These are phyloP conservation scores for Macrochelys suwanniensis DNA, from an alignment of 2,797 vertebrate species.

Conservation along the genomic window DNA sequence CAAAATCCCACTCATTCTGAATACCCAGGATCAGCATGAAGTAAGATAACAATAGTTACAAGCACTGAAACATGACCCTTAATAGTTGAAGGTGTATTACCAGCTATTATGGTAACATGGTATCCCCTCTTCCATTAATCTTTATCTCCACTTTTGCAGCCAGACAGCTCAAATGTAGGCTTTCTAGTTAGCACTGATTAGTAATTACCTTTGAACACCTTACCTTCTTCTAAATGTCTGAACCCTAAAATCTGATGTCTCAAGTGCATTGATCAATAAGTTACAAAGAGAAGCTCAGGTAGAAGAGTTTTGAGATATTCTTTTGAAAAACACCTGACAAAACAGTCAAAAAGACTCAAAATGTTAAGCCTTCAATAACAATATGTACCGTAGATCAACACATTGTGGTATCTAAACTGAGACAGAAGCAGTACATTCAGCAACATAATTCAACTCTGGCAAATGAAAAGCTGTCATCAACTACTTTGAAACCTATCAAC, in stretches of 20 bases:
- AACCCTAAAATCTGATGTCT: background rate
- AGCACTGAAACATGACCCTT: background rate
- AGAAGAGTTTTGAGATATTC: background rate
- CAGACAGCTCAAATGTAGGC: background rate
- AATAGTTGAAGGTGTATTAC: background rate
- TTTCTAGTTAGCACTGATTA: background rate
- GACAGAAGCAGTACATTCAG: background rate
- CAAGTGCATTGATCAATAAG: background rate
- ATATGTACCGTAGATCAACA: background rate
- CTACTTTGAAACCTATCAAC: background rate
- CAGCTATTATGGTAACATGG: background rate
- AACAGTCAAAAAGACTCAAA: background rate
- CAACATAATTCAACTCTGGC: background rate
- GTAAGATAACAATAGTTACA: background rate
- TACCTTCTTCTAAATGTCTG: background rate
- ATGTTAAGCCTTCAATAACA: background rate
- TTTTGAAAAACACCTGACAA: background rate
- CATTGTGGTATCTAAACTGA: background rate
- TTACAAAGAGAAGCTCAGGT: background rate
- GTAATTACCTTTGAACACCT: background rate
- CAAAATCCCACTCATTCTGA: background rate
- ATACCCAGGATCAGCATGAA: conserved; percentile 8
- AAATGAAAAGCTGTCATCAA: background rate
- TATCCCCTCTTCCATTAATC: background rate
- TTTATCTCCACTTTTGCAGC: background rate